phyloP scores from a whole-genome alignment of 2,888 invertebrate species.

The Cataglyphis rosenhaueri region DNA sequence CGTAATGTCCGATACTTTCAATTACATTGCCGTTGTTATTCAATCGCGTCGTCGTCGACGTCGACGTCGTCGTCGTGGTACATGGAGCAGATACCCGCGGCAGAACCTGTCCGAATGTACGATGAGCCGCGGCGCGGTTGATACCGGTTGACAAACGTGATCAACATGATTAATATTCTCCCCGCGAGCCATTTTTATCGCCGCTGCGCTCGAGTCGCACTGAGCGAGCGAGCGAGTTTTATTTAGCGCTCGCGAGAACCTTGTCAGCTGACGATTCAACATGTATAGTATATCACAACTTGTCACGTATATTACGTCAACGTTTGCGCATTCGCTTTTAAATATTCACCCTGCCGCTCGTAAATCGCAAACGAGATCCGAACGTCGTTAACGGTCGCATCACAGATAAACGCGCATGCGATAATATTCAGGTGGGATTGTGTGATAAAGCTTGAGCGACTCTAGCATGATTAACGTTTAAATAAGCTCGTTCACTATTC shows the following conservation, averaged over 20 bases:
- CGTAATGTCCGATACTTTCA: constrained; percentile 38
- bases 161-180: constrained; percentile 44
- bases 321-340: constrained; percentile 52
- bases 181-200: constrained; percentile 33
- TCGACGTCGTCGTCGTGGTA: constrained; percentile 16
- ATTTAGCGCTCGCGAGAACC: constrained; percentile 17
- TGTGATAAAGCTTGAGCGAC: constrained; percentile 52
- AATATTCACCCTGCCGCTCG: constrained; percentile 51
- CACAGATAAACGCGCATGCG: constrained; percentile 60
- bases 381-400: constrained; percentile 39
- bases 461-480: background rate
- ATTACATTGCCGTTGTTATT: constrained; percentile 38
- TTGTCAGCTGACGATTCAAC: background rate
- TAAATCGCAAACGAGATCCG: constrained; percentile 66
- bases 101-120: constrained; percentile 52
- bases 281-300: background rate
- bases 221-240: constrained; percentile 6
- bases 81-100: background rate
- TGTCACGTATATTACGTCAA: constrained; percentile 15
- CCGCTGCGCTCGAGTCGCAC: background rate
- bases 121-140: constrained; percentile 36
- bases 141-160: constrained; percentile 57
- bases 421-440: constrained; percentile 62
- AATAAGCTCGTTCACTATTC: background rate
- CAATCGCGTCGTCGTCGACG: constrained; percentile 5